Percentiles rank a stretch among this genome's conserved stretches.
phyloP scores from a whole-genome alignment of 92 coral and sea anemone genomes.

The Epizoanthus stellaris region DNA sequence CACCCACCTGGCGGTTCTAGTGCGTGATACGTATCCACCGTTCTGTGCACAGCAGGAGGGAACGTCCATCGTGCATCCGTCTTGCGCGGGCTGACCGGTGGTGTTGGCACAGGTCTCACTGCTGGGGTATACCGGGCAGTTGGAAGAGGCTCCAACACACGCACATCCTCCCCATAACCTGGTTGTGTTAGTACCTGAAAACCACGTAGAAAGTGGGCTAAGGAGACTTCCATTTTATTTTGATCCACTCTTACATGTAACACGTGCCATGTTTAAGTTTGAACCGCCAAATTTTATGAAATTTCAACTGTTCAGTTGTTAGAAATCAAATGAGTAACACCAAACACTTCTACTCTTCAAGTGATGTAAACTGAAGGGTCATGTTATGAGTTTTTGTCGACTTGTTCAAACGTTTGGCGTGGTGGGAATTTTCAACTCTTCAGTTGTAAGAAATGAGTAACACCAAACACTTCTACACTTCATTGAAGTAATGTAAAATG shows the following conservation, averaged over 20 bases:
- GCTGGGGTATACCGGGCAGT: slow-evolving; percentile 59
- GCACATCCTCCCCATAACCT: slow-evolving; percentile 88
- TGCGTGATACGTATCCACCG: slow-evolving; percentile 60
- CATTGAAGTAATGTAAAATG: no score
- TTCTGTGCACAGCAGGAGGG: slow-evolving; percentile 94
- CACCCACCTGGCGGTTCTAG: slow-evolving; percentile 32
- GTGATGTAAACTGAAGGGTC: no score
- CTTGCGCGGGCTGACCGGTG: slow-evolving; percentile 68
- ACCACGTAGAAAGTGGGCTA: neutral
- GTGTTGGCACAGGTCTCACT: slow-evolving; percentile 56
- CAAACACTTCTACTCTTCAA: no score
- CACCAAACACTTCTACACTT: no score
- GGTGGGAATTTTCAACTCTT: no score
- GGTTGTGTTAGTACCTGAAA: slow-evolving; percentile 83
- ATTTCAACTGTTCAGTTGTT: neutral
- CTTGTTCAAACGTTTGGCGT: no score
- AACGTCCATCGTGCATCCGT: slow-evolving; percentile 86
- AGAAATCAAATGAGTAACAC: no score
- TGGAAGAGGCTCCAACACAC: slow-evolving; percentile 58
- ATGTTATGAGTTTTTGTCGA: no score
- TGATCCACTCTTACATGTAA: no score
- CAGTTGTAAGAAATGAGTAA: no score
- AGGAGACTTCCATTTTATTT: no score
- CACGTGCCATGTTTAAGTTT: neutral
- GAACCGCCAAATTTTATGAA: neutral